A percentile compares a stretch with the other conserved stretches of the same genome.
Conservation (phyloP, 2,113 vertebrate species). For the Indicator indicator region DNA sequence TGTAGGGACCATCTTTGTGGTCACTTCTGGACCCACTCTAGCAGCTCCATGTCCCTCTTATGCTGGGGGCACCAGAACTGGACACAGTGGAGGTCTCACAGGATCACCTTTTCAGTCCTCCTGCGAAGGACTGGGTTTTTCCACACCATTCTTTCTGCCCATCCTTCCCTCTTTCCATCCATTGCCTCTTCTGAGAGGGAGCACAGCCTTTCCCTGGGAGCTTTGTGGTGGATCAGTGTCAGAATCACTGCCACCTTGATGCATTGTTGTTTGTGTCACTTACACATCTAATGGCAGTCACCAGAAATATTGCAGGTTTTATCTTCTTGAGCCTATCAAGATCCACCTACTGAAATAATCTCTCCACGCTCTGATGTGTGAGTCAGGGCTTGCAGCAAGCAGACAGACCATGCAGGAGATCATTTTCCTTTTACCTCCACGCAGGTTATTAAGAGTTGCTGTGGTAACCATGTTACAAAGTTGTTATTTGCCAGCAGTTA, state of each 20-base stretch:
- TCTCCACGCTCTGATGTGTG: background rate
- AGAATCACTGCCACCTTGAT: background rate
- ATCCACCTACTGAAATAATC: background rate
- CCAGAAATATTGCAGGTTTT: background rate
- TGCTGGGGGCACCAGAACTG: too few relatives aligned
- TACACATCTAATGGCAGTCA: background rate
- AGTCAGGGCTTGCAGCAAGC: conserved; percentile 10
- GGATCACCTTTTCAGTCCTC: background rate
- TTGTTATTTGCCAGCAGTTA: conserved; percentile 41
- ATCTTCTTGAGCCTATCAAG: background rate
- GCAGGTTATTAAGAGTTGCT: conserved; percentile 21
- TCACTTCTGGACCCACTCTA: too few relatives aligned
- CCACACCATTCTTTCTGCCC: background rate
- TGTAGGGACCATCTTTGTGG: too few relatives aligned
- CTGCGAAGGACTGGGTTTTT: background rate
- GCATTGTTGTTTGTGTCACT: background rate
- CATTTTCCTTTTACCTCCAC: conserved; percentile 20
- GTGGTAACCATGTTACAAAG: conserved; percentile 31
- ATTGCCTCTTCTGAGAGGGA: background rate
- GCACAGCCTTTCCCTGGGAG: background rate
- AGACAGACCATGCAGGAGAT: background rate
- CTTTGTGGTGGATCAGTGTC: background rate
- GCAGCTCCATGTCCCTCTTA: too few relatives aligned
- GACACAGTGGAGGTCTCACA: too few relatives aligned
- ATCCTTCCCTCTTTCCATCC: background rate